These are phyloP conservation scores for Mesitornis unicolor DNA, from an alignment of 2,113 vertebrate species.

Conservation along the genomic window DNA sequence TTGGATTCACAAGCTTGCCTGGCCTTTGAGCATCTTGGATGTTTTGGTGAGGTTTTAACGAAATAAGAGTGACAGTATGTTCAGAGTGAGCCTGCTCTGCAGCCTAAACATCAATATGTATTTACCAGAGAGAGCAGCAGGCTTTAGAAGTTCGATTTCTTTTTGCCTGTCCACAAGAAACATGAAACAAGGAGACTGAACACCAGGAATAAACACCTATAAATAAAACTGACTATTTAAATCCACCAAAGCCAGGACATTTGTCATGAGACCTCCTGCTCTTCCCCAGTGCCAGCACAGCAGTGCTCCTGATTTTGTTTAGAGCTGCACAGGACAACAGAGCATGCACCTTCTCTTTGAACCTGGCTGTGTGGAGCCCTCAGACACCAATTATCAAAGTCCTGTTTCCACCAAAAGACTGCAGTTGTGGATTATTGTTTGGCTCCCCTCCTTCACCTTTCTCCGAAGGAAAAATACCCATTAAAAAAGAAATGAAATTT, in stretches of 20 bases:
- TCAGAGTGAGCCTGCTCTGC: neutral
- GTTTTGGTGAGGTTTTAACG: neutral
- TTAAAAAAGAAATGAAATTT: neutral
- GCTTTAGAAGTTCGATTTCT: slow-evolving; percentile 8
- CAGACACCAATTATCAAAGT: slow-evolving; percentile 3
- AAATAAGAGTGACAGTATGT: neutral
- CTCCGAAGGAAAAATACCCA: neutral
- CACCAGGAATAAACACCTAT: neutral
- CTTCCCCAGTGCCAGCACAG: neutral
- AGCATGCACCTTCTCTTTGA: neutral
- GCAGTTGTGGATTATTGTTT: neutral
- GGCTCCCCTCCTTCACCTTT: neutral
- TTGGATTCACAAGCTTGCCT: neutral
- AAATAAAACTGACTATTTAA: slow-evolving; percentile 35
- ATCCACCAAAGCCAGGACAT: neutral
- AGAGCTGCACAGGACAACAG: neutral
- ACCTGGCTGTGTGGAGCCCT: neutral
- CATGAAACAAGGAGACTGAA: slow-evolving; percentile 23
- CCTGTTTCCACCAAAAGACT: neutral
- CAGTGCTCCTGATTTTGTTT: neutral
- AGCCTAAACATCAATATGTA: neutral
- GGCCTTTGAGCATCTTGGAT: neutral
- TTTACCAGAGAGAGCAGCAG: slow-evolving; percentile 6
- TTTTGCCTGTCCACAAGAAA: neutral
- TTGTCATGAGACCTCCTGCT: neutral